Conservation (phyloP, 1,140 invertebrate genomes). For the Eupeodes corollae region DNA sequence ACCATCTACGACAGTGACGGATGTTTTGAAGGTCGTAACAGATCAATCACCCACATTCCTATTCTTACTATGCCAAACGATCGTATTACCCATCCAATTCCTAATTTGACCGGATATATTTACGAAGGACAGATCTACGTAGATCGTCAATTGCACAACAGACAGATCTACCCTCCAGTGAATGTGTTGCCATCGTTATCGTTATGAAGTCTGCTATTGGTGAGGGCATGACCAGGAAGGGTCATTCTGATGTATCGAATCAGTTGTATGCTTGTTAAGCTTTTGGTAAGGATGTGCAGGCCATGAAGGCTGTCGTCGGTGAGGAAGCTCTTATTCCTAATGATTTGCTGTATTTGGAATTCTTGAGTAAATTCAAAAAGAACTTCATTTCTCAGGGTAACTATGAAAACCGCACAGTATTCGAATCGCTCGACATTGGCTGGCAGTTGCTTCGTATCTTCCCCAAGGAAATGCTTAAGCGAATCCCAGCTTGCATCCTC, state of each 20-base stretch:
- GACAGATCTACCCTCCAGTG: conserved; percentile 96
- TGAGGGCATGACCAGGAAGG: conserved; percentile 94
- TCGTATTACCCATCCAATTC: conserved; percentile 98
- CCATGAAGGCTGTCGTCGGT: conserved; percentile 97
- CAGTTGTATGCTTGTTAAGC: conserved; percentile 98
- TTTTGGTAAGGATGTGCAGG: conserved; percentile 96
- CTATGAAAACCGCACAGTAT: conserved; percentile 98
- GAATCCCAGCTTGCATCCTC: conserved; percentile 89
- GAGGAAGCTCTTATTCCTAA: conserved; percentile 94
- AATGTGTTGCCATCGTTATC: conserved; percentile 96
- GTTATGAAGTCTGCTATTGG: conserved; percentile 99
- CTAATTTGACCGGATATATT: conserved; percentile 97
- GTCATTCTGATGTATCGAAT: conserved; percentile 96
- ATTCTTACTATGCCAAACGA: conserved; percentile 99
- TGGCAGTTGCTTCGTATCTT: conserved; percentile 99
- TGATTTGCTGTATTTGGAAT: conserved; percentile 96
- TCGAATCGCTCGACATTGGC: conserved; percentile 98
- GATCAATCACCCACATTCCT: conserved; percentile 97
- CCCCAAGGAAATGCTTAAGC: conserved; percentile 99
- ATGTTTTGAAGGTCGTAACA: conserved; percentile 90
- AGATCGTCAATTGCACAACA: conserved; percentile 92
- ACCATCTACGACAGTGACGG: conserved; percentile 97
- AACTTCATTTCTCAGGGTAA: conserved; percentile 98
- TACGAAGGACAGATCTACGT: conserved; percentile 99
- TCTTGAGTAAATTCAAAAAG: conserved; percentile 98